phyloP scores from a whole-genome alignment of 2,888 invertebrate genomes.

The Molanna angustata region DNA sequence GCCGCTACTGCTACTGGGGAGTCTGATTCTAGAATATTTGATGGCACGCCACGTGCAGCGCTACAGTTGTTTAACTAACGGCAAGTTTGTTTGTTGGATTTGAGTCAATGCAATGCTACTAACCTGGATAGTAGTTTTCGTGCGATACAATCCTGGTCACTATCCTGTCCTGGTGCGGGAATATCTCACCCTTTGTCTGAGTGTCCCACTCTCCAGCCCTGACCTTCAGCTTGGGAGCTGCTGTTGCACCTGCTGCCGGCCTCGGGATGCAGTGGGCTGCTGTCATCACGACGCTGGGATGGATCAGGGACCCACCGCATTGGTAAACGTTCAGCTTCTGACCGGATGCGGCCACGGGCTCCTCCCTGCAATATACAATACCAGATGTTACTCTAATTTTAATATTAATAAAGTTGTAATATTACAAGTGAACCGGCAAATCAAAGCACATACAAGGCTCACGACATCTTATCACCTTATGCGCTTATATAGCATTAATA shows the following conservation, averaged over 20 bases:
- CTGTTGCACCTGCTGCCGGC: conserved; percentile 10
- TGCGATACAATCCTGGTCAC: conserved; percentile 60
- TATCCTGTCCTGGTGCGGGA: conserved; percentile 66
- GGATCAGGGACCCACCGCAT: conserved; percentile 79
- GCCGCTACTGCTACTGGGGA: no score
- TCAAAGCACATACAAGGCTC: no score
- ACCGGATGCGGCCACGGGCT: conserved; percentile 47
- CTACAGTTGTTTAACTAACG: no score
- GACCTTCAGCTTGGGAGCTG: conserved; percentile 41
- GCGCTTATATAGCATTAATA: no score
- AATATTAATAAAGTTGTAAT: no score
- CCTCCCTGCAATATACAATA: conserved; percentile 46
- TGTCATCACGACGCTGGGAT: conserved; percentile 71
- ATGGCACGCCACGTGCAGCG: no score
- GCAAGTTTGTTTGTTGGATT: no score
- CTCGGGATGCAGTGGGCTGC: conserved; percentile 71
- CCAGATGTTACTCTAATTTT: no score
- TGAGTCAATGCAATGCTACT: no score
- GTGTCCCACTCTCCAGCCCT: conserved; percentile 85
- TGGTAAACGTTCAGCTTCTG: conserved; percentile 62
- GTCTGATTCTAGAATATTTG: no score
- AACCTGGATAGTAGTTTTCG: conserved; percentile 58
- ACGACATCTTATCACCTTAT: no score
- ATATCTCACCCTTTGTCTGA: conserved; percentile 66
- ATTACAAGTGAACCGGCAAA: no score